Evolutionary conservation across 2,888 invertebrate genomes (phyloP), one percentile per base, ranked within the genome.

Genomic region (Tenthredo notha): DNA sequence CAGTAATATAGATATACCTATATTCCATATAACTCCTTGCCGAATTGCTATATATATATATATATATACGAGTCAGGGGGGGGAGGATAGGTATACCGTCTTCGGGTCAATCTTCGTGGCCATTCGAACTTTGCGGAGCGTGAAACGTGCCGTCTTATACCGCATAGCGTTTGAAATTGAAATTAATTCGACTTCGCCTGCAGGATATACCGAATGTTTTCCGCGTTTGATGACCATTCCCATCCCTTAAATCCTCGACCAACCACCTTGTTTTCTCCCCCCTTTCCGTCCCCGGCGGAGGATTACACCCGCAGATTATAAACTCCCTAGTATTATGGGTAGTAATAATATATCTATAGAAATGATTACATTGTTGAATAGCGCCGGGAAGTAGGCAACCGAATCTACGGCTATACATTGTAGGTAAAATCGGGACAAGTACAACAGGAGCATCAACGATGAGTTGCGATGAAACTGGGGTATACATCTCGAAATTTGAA

Each of bases 91-190:
- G 61, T 37, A 40, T 61, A 33, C 61, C 80, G 80, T 80, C 80
- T 80, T 80, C 90, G 88, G 89, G 88, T 90, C 90, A 91, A 92
- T 91, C 92, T 92, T 91, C 90, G 87, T 85, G 47, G 88, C 90
- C 90, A 92, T 91, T 93, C 90, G 91, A 89, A 90, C 85, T 87
- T 90, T 88, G 65, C 88, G 88, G 87, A 89, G 92, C 92, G 90
- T 91, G 88, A 65, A 70, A 54, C 65, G 83, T 82, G 80, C 86
- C 88, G 86, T 88, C 87, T 88, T 86, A 80, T 40, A 61, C 58
- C 86, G 87, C 86, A 85, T 0, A 83, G 12, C 88, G 87, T 89
- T 90, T 90, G 89, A 91, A 90, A 92, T 92, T 92, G 91, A 92
- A 92, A 93, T 93, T 92, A 93, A 92, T 93, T 92, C 92, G 87